phyloP scores from a whole-genome alignment of 2,888 invertebrate species.

The Caenorhabditis sp. region DNA sequence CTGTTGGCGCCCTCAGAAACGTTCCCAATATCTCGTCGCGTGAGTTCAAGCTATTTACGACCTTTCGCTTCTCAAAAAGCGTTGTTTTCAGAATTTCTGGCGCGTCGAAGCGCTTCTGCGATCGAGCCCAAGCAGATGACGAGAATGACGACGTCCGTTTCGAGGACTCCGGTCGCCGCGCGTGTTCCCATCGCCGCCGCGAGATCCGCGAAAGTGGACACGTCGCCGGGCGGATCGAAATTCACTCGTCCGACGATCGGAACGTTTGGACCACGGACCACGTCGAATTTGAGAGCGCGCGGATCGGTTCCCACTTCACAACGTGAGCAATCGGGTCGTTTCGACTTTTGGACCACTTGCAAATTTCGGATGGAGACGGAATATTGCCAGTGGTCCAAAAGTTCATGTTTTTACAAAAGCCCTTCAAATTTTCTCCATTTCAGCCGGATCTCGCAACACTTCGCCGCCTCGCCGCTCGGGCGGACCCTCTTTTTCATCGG shows the following conservation, averaged over 20 bases:
- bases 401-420: too few relatives aligned
- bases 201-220: constrained; percentile 31
- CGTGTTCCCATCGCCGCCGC: neutral
- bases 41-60: neutral
- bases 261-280: constrained; percentile 41
- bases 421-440: too few relatives aligned
- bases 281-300: constrained; percentile 30
- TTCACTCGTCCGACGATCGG: constrained; percentile 18
- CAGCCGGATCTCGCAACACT: constrained; percentile 23
- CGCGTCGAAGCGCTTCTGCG: constrained; percentile 44
- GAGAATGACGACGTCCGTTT: constrained; percentile 20
- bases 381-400: too few relatives aligned
- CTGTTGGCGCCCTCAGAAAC: neutral
- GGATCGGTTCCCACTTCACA: constrained; percentile 19
- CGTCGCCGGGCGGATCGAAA: constrained; percentile 51
- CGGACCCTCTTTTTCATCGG: neutral
- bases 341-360: too few relatives aligned
- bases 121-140: constrained; percentile 45
- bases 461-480: constrained; percentile 41
- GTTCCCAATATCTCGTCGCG: constrained; percentile 30
- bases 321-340: too few relatives aligned
- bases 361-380: too few relatives aligned
- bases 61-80: neutral
- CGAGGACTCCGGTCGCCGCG: constrained; percentile 1
- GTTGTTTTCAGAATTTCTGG: constrained; percentile 38